phyloP scores from a whole-genome alignment of 2,797 vertebrate genomes.

The Enteromius paludinosus region DNA sequence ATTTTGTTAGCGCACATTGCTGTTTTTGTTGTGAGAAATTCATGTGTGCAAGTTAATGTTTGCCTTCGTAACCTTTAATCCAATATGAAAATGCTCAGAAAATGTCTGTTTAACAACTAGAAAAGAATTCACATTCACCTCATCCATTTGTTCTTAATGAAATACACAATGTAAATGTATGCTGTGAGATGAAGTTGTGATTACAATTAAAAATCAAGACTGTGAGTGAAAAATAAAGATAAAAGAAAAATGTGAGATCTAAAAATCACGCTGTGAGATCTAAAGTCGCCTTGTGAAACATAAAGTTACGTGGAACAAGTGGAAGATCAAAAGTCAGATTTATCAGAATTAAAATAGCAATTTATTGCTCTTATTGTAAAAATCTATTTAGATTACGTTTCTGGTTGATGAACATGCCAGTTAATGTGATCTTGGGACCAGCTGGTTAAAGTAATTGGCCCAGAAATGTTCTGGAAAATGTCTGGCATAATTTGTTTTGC shows the following conservation, averaged over 20 bases:
- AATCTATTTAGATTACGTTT: background rate
- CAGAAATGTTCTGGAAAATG: background rate
- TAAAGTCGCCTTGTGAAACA: background rate
- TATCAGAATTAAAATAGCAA: background rate
- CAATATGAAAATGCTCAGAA: too few relatives aligned
- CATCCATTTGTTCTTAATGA: too few relatives aligned
- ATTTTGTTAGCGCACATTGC: too few relatives aligned
- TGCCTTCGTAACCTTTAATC: too few relatives aligned
- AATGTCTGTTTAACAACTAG: too few relatives aligned
- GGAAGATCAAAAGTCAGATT: background rate
- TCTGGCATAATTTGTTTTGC: conserved; percentile 5
- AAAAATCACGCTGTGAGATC: background rate
- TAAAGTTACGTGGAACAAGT: background rate
- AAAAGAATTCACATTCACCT: too few relatives aligned
- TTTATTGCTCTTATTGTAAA: background rate
- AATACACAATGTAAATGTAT: too few relatives aligned
- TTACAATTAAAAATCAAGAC: background rate
- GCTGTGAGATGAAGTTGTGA: background rate
- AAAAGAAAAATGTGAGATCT: background rate
- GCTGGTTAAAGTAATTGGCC: conserved; percentile 12
- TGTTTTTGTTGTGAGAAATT: too few relatives aligned
- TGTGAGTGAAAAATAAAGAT: background rate
- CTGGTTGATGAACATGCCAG: background rate
- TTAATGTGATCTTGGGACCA: conserved; percentile 8
- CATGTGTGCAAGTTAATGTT: too few relatives aligned